Percentiles rank a stretch among this genome's conserved stretches.
phyloP scores from a whole-genome alignment of 1,140 invertebrate genomes.

The Nasonia longicornis region DNA sequence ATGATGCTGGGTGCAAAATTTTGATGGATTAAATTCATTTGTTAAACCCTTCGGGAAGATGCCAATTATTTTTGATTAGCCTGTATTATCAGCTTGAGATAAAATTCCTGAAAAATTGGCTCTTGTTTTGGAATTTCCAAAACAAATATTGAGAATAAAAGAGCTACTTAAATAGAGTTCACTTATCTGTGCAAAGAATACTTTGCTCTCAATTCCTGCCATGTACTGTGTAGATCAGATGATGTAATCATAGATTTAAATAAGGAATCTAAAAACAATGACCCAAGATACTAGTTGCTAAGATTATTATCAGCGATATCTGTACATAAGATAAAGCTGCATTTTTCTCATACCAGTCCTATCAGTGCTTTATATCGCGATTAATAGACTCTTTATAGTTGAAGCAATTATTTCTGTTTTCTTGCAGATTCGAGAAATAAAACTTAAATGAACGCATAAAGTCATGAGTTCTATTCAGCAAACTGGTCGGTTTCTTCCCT shows the following conservation, averaged over 20 bases:
- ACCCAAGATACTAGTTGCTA: neutral
- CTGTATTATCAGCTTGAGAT: neutral
- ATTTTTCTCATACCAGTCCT: conserved; percentile 1
- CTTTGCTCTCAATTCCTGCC: neutral
- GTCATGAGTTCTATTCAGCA: conserved; percentile 70
- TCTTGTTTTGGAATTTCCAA: conserved; percentile 29
- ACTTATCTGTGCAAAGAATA: conserved; percentile 25
- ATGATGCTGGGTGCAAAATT: too few relatives aligned
- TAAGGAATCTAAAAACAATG: neutral
- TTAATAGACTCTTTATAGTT: conserved; percentile 8
- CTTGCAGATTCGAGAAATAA: conserved; percentile 60
- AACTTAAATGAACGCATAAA: conserved; percentile 63
- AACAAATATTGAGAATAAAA: conserved; percentile 9
- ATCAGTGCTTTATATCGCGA: neutral
- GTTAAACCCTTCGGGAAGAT: neutral
- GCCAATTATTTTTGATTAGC: conserved; percentile 4
- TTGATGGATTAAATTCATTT: too few relatives aligned
- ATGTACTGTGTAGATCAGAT: neutral
- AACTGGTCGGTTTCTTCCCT: conserved; percentile 67
- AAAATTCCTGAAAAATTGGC: neutral
- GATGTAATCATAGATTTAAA: conserved; percentile 25
- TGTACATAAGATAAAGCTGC: neutral
- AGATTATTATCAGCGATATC: neutral
- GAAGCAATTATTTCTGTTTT: conserved; percentile 47
- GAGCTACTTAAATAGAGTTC: neutral